Evolutionary conservation across 2,888 invertebrate species (phyloP).

Genomic region (Zele albiditarsus): DNA sequence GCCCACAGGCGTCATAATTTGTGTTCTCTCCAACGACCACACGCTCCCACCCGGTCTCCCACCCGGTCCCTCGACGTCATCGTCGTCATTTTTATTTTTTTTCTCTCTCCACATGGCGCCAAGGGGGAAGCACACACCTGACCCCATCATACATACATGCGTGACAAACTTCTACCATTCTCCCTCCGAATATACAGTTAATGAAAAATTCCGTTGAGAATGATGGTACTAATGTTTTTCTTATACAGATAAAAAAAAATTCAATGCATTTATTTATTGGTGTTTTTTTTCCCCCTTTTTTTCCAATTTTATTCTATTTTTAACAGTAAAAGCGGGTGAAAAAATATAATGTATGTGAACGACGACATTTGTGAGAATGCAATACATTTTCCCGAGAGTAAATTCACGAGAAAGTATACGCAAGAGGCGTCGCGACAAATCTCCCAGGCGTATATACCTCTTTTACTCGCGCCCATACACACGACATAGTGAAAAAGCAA

Average conservation of each 20-base stretch:
- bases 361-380: conserved; percentile 41
- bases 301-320: conserved; percentile 10
- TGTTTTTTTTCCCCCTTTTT: conserved; percentile 6
- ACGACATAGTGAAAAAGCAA: conserved; percentile 5
- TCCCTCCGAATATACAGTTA: conserved; percentile 8
- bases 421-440: conserved; percentile 40
- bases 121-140: conserved; percentile 26
- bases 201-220: conserved; percentile 22
- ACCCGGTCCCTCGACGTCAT: not conserved
- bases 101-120: conserved; percentile 31
- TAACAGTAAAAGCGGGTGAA: not conserved
- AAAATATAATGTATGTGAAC: conserved; percentile 35
- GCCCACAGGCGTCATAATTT: conserved; percentile 41
- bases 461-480: conserved; percentile 20
- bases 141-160: conserved; percentile 44
- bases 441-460: conserved; percentile 26
- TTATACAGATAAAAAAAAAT: not conserved
- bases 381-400: conserved; percentile 41
- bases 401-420: conserved; percentile 39
- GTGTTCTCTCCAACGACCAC: conserved; percentile 32
- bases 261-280: not conserved
- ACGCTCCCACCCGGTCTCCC: not conserved
- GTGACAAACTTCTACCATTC: conserved; percentile 7
- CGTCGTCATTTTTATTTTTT: conserved; percentile 4
- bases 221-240: not conserved